Base-by-base conservation (phyloP, 2,113 vertebrate species). In the Eurypyga helias region DNA sequence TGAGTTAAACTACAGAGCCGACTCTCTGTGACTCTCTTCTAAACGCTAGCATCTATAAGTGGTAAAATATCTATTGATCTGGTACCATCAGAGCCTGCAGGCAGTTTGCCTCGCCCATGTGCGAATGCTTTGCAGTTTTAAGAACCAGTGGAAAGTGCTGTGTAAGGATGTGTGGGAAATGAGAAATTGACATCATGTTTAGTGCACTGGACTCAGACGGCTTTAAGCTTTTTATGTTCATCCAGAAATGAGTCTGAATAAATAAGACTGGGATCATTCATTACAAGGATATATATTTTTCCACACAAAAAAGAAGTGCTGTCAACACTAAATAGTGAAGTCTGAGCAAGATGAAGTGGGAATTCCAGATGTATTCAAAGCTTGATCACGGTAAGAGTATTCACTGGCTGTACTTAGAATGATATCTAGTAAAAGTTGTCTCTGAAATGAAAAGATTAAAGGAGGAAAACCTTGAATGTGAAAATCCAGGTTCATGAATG, bases 41-140 rank as follows among this genome's bases (percentile, higher is more conserved):
- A 67, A 83, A 72, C 5, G 21, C 67, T 79, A 54, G 49, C 71
- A 57, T 94, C 87, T 93, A 4, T 85, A 84, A 95, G 72, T 81
- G 88, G 95, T 83, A 83, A 95, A 90, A 79, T 88, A 58, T 78
- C 31, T 97, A 93, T 95, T 91, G 97, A 97, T 96, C 83, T 73
- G 62, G 17, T 80, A 95, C 80, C 66, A 60, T 93, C 72, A 82
- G 83, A 93, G 93, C 85, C 77, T 95, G 87, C 84, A 87, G 92
- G 86, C 90, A 83, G 29, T 65, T 95, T 93, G 84, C 93, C 94
- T 97, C 5, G 10, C 95, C 66, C 60, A 25, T 86, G 72, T 90
- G 69, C 33, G 16, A 87, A 71, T 76, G 89, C 80, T 87, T 85
- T 92, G 91, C 96, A 93, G 69, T 94, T 97, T 95, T 89, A 90